Evolutionary conservation across 2,888 invertebrate species (phyloP).

Genomic region (Athalia cordata): DNA sequence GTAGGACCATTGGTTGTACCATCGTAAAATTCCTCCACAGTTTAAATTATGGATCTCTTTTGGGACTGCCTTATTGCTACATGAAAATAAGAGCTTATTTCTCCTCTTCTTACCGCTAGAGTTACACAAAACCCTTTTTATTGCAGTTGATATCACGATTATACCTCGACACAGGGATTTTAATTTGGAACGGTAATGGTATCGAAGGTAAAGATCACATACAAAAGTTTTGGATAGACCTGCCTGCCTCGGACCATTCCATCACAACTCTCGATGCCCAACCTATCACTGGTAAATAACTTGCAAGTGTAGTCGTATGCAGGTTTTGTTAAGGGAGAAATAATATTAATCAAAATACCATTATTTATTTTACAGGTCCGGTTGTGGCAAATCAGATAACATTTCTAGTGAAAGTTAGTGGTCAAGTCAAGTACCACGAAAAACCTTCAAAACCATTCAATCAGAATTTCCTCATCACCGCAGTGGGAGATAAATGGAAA

Average conservation of each 20-base stretch:
- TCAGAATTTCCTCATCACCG: conserved; percentile 91
- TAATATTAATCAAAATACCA: conserved; percentile 1
- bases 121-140: conserved; percentile 23
- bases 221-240: conserved; percentile 88
- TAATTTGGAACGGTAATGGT: conserved; percentile 96
- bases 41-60: too few relatives aligned
- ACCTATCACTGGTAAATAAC: conserved; percentile 80
- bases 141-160: conserved; percentile 84
- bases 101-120: not conserved
- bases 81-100: not conserved
- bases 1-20: too few relatives aligned
- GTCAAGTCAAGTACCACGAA: conserved; percentile 84
- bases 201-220: conserved; percentile 87
- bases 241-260: conserved; percentile 88
- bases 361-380: conserved; percentile 76
- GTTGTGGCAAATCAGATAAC: conserved; percentile 86
- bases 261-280: conserved; percentile 91
- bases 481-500: conserved; percentile 94
- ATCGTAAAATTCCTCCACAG: too few relatives aligned
- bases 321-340: conserved; percentile 9
- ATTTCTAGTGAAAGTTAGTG: conserved; percentile 88
- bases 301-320: not conserved
- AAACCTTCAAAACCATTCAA: conserved; percentile 82
- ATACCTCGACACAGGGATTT: conserved; percentile 88
- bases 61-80: too few relatives aligned